Conservation (phyloP, 2,113 vertebrate genomes). For the Melospiza georgiana region DNA sequence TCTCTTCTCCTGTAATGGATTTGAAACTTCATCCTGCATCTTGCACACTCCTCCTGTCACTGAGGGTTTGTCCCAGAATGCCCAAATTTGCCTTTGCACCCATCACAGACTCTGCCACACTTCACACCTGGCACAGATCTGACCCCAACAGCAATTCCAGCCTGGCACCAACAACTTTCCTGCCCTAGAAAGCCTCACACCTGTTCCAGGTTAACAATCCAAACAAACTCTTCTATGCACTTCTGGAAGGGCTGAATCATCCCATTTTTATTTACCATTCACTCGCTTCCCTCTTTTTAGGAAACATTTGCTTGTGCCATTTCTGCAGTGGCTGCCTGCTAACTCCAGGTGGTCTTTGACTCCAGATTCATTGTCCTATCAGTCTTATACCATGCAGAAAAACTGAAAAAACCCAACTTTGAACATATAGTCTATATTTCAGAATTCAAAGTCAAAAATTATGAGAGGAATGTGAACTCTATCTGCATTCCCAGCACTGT, state of each 20-base stretch:
- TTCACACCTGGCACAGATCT: background rate
- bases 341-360: background rate
- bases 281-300: background rate
- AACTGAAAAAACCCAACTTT: background rate
- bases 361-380: background rate
- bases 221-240: background rate
- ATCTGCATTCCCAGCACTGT: background rate
- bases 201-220: background rate
- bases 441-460: background rate
- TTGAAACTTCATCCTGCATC: background rate
- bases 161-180: background rate
- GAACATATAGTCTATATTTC: accelerated
- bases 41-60: background rate
- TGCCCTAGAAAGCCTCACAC: background rate
- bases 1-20: background rate
- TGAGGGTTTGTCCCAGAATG: background rate
- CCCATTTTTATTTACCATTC: background rate
- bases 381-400: accelerated
- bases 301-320: background rate
- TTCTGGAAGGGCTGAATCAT: background rate
- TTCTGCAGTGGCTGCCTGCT: background rate
- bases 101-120: background rate
- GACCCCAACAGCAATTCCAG: accelerated
- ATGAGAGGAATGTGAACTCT: background rate
- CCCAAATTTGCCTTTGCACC: background rate